phyloP scores from a whole-genome alignment of 2,113 vertebrate species.

The Terrapene triunguis region DNA sequence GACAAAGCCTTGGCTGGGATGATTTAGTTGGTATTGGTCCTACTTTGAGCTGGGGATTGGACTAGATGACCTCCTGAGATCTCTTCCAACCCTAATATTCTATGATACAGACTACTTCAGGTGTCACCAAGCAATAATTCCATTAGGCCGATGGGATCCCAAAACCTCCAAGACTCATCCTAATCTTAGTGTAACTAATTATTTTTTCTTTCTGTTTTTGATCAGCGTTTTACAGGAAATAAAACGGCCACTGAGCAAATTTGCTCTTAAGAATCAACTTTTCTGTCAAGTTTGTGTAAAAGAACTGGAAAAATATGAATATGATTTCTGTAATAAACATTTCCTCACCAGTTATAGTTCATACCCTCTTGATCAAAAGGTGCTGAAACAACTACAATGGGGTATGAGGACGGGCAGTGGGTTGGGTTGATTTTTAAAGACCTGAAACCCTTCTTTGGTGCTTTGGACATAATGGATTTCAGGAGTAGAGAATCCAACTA shows the following conservation, averaged over 20 bases:
- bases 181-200: neutral
- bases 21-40: too few species aligned
- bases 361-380: neutral
- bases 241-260: neutral
- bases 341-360: neutral
- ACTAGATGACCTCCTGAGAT: too few species aligned
- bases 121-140: neutral
- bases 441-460: neutral
- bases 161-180: neutral
- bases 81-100: too few species aligned
- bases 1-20: too few species aligned
- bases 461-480: neutral
- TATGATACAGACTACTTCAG: neutral
- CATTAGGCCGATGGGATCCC: neutral
- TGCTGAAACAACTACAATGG: neutral
- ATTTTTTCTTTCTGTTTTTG: neutral
- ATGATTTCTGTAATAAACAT: neutral
- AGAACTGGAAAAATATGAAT: neutral
- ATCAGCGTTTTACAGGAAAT: too few species aligned
- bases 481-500: too few species aligned
- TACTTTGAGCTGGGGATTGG: too few species aligned
- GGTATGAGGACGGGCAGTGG: neutral
- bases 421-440: neutral
- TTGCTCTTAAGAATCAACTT: neutral
- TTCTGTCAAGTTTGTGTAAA: neutral